Evolutionary conservation across 2,888 invertebrate species (phyloP), one percentile per base, ranked within the genome.

Genomic region (Cabera pusaria): DNA sequence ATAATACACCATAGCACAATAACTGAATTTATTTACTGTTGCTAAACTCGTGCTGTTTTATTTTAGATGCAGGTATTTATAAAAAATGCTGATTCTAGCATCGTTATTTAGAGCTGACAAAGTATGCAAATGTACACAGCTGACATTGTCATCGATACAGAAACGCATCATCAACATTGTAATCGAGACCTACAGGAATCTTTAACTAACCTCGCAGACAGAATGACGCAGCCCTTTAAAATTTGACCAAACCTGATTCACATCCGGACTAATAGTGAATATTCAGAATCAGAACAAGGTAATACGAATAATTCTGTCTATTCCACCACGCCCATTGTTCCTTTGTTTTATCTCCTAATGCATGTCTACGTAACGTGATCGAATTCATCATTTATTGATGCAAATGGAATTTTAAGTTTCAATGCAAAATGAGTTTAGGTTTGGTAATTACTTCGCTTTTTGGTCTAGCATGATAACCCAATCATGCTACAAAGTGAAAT

Each of bases 231-330:
- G 24, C 4, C 5, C 17, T 20, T n/a, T 17, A 11, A 10, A 17
- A 24, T 39, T 27, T 27, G 12, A 6, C 27, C 7, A 25, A 31
- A 22, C 7, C 12, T 35, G 21, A 29, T 31, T 35, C 29, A 29
- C 21, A 22, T 41, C 41, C 35, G 34, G 35, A 34, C n/a, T 41
- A 25, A 19, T n/a, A n/a, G 29, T 21, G 19, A 28, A 12, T 34
- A 23, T 12, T 22, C 19, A 18, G 21, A 40, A 36, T 26, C 14
- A 34, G 37, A 14, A 6, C 42, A 28, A 39, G 39, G 42, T 18
- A 28, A 33, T 12, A 8, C 24, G 16, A 33, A 26, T 27, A 40
- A 40, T 11, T 14, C 22, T 1, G 4, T 39, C 14, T 23, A 19
- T 19, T 18, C 7, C n/a, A 29, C 23, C 17, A 21, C 34, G 10